These are phyloP conservation scores for Dryoscopus gambensis DNA, from an alignment of 2,113 vertebrate species.

Conservation along the genomic window DNA sequence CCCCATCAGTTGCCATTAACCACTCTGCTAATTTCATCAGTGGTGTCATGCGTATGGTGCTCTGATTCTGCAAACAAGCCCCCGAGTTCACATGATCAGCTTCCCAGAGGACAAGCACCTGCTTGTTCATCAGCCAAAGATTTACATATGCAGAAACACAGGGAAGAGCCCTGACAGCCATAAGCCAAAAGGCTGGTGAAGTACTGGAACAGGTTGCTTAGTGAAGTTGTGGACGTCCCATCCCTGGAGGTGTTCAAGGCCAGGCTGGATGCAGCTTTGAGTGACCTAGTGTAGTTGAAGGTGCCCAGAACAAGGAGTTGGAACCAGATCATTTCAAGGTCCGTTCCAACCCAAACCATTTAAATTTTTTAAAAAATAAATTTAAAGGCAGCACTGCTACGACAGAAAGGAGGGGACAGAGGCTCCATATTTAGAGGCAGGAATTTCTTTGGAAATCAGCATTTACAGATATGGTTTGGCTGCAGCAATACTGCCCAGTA, in stretches of 20 bases:
- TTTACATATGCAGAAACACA: neutral
- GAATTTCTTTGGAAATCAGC: neutral
- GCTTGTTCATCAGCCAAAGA: neutral
- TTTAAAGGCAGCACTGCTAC: neutral
- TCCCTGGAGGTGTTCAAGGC: neutral
- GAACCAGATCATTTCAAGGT: neutral
- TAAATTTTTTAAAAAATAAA: neutral
- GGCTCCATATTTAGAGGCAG: neutral
- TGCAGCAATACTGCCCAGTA: neutral
- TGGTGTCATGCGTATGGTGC: rapidly evolving
- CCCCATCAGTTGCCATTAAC: neutral
- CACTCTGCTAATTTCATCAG: neutral
- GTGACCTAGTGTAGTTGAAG: neutral
- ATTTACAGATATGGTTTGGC: neutral
- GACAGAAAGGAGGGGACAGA: neutral
- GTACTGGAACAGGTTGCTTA: neutral
- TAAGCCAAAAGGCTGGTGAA: neutral
- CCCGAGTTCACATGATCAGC: neutral
- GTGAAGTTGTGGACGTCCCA: neutral
- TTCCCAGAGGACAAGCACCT: neutral
- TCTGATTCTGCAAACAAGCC: neutral
- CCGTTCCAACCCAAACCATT: neutral
- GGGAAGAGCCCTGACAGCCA: neutral
- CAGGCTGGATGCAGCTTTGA: neutral
- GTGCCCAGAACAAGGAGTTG: neutral